phyloP scores from a whole-genome alignment of 2,888 invertebrate genomes.

The Oxyteleia sp. region DNA sequence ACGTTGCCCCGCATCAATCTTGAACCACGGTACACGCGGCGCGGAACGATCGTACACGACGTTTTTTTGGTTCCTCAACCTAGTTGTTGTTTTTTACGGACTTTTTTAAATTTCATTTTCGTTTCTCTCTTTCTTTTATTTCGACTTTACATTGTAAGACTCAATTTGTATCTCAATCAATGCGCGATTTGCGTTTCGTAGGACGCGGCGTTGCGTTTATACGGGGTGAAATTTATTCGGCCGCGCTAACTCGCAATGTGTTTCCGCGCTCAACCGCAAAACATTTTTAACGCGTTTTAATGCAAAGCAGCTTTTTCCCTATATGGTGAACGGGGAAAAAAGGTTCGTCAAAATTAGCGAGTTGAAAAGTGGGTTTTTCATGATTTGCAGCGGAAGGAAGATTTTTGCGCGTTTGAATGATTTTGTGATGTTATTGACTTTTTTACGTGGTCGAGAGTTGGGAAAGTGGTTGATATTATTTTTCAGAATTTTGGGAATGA shows the following conservation, averaged over 20 bases:
- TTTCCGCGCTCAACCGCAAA: slow-evolving; percentile 28
- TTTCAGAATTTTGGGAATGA: too few relatives aligned
- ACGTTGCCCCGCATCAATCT: slow-evolving; percentile 68
- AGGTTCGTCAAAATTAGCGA: background rate
- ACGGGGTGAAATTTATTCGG: slow-evolving; percentile 26
- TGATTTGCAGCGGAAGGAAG: background rate
- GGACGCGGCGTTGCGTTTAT: slow-evolving; percentile 31
- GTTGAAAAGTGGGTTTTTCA: background rate
- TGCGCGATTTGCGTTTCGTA: slow-evolving; percentile 50
- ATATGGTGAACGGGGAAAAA: background rate
- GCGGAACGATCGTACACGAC: slow-evolving; percentile 45
- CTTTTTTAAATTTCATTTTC: slow-evolving; percentile 4
- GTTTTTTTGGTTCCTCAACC: too few relatives aligned
- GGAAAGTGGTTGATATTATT: too few relatives aligned
- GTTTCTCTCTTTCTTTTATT: slow-evolving; percentile 30
- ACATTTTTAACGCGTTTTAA: slow-evolving; percentile 11
- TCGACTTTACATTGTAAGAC: slow-evolving; percentile 65
- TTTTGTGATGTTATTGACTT: too few relatives aligned
- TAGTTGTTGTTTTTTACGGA: background rate
- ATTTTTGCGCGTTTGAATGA: too few relatives aligned
- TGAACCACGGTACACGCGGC: slow-evolving; percentile 56
- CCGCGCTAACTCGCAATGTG: slow-evolving; percentile 5
- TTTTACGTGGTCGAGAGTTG: too few relatives aligned
- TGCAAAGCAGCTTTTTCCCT: slow-evolving; percentile 4
- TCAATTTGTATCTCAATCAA: slow-evolving; percentile 70